Percentiles rank a stretch among this genome's conserved stretches.
Evolutionary conservation across 1,140 invertebrate species (phyloP).

Genomic region (Phortica variegata): DNA sequence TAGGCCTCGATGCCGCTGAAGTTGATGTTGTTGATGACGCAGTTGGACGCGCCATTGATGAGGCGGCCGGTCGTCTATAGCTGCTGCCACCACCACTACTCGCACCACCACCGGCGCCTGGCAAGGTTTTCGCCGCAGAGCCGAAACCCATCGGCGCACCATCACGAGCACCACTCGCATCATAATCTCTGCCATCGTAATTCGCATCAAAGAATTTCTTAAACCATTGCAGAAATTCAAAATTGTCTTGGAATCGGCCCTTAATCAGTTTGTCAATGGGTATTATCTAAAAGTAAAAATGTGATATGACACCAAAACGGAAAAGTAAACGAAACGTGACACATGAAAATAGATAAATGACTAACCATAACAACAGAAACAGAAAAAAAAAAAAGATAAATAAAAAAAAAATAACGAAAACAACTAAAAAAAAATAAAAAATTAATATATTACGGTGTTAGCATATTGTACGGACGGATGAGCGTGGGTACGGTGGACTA

Average conservation of each 20-base stretch:
- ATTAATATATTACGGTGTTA: not conserved
- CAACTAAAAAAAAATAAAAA: conserved; percentile 3
- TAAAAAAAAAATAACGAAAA: conserved; percentile 11
- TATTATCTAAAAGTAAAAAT: conserved; percentile 72
- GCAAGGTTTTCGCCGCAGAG: conserved; percentile 58
- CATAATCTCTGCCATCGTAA: conserved; percentile 90
- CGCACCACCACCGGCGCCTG: conserved; percentile 58
- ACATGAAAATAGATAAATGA: conserved; percentile 51
- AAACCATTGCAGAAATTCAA: conserved; percentile 99
- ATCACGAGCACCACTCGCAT: conserved; percentile 80
- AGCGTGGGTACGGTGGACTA: too few species aligned
- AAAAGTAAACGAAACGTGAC: too few species aligned
- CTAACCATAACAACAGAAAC: not conserved
- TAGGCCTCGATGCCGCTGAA: conserved; percentile 54
- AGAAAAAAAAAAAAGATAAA: conserved; percentile 18
- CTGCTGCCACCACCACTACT: conserved; percentile 27
- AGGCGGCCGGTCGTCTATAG: conserved; percentile 36
- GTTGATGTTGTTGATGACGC: conserved; percentile 57
- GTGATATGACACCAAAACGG: conserved; percentile 57
- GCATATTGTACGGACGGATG: too few species aligned
- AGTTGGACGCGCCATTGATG: conserved; percentile 60
- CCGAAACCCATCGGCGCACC: conserved; percentile 78
- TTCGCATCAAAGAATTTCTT: conserved; percentile 99
- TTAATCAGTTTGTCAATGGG: conserved; percentile 89
- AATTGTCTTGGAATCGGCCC: conserved; percentile 96